Evolutionary conservation across 1,140 invertebrate genomes (phyloP), one percentile per base, ranked within the genome.

Genomic region (Caligus rogercresseyi): DNA sequence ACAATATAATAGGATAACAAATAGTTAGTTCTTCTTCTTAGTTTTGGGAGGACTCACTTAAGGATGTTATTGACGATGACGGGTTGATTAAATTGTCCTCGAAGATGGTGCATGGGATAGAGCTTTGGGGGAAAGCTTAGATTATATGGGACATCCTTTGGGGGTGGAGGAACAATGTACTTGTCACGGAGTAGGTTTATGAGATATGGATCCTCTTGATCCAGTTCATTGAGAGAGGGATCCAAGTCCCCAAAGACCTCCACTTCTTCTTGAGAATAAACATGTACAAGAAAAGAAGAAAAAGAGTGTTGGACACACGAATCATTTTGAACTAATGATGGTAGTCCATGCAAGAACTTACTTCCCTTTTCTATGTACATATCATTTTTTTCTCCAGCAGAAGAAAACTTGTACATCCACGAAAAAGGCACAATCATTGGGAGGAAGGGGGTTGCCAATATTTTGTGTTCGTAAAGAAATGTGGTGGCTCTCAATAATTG

Each of bases 171-270:
- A 2, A 43, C 23, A 13, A 60, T 18, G 4, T 24, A 60, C 23
- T 31, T 25, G 3, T 60, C 57, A 18, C 21, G 26, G 18, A 60
- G 18, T 20, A 18, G 13, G 18, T 43, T 25, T 14, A 60, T 60
- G 1, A 60, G 57, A 18, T 31, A 18, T 1, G 57, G 57, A 25
- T 60, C 57, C 16, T 60, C 57, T 43, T 60, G 57, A 43, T 60
- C 57, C n/a, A 60, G 23, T 11, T 25, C 20, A 25, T 60, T 60
- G 2, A 60, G 18, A 2, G 57, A 60, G 23, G 24, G 26, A 43
- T 60, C 24, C 18, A 60, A 16, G 24, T 14, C n/a, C 7, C 57
- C 31, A 43, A 43, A 43, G 7, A n/a, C n/a, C n/a, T 43, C 31
- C 7, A 43, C n/a, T 43, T 43, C 31, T 43, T 43, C 31, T n/a